Evolutionary conservation across 1,140 invertebrate species (phyloP).

Genomic region (Drosophila seguyi): DNA sequence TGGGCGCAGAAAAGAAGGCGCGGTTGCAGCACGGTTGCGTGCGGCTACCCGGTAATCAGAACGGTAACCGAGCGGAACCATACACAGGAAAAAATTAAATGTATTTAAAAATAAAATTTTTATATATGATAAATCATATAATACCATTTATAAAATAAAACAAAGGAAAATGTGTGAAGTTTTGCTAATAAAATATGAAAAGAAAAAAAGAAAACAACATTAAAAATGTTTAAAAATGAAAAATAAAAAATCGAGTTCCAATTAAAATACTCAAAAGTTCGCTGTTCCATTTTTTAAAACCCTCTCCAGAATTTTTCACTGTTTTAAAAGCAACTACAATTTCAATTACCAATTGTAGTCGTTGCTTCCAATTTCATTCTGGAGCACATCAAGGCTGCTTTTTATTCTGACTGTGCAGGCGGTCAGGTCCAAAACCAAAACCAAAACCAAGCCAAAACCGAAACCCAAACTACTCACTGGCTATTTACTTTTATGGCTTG

Average conservation of each 20-base stretch:
- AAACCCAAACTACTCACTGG: constrained; percentile 27
- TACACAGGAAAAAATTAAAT: neutral
- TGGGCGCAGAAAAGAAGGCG: constrained; percentile 4
- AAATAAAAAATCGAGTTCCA: too few species aligned
- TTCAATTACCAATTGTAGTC: constrained; percentile 6
- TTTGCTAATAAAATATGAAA: too few species aligned
- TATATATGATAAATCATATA: too few species aligned
- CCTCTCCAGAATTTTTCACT: too few species aligned
- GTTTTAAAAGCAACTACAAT: neutral
- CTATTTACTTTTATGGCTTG: constrained; percentile 80
- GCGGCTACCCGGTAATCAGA: constrained; percentile 26
- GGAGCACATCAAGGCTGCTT: neutral
- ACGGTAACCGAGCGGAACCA: neutral
- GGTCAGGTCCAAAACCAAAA: neutral
- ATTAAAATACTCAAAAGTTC: neutral
- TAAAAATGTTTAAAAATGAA: too few species aligned
- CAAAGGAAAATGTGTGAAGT: too few species aligned
- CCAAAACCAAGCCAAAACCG: constrained; percentile 4
- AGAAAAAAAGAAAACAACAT: too few species aligned
- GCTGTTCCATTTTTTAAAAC: neutral
- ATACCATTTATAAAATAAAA: too few species aligned
- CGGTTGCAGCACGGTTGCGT: constrained; percentile 47
- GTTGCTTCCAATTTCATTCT: neutral
- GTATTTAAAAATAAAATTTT: neutral
- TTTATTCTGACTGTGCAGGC: constrained; percentile 11